These are phyloP conservation scores for Melanotaenia duboulayi DNA, from an alignment of 2,113 vertebrate genomes.

Conservation along the genomic window DNA sequence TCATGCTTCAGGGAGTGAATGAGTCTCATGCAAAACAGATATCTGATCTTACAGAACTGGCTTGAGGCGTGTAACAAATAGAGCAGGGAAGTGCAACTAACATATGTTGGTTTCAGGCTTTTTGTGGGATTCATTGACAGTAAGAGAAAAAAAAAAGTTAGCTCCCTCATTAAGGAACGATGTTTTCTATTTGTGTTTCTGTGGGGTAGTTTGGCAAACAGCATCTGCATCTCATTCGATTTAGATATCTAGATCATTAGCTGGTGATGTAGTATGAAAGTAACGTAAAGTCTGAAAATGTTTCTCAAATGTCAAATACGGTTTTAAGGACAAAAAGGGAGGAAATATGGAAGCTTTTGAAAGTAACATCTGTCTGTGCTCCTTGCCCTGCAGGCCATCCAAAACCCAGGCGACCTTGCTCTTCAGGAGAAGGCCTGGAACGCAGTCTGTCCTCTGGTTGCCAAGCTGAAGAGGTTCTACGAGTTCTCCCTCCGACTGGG, in stretches of 20 bases:
- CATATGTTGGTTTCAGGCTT: background rate
- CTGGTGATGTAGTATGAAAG: background rate
- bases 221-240: background rate
- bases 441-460: slow-evolving; percentile 92
- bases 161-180: background rate
- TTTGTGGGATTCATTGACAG: background rate
- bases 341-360: slow-evolving; percentile 4
- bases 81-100: background rate
- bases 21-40: background rate
- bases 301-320: background rate
- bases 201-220: background rate
- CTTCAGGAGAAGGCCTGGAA: slow-evolving; percentile 94
- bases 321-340: background rate
- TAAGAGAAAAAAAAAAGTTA: background rate
- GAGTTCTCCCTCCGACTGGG: slow-evolving; percentile 93
- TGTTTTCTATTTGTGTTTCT: background rate
- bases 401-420: slow-evolving; percentile 89
- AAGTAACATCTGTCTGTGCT: slow-evolving; percentile 38
- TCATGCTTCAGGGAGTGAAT: background rate
- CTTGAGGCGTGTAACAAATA: background rate
- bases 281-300: background rate
- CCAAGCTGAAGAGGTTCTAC: slow-evolving; percentile 93
- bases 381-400: slow-evolving; percentile 85
- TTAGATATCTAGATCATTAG: background rate
- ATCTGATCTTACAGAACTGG: background rate